Evolutionary conservation across 2,797 vertebrate genomes (phyloP).

Genomic region (Scleropages formosus): DNA sequence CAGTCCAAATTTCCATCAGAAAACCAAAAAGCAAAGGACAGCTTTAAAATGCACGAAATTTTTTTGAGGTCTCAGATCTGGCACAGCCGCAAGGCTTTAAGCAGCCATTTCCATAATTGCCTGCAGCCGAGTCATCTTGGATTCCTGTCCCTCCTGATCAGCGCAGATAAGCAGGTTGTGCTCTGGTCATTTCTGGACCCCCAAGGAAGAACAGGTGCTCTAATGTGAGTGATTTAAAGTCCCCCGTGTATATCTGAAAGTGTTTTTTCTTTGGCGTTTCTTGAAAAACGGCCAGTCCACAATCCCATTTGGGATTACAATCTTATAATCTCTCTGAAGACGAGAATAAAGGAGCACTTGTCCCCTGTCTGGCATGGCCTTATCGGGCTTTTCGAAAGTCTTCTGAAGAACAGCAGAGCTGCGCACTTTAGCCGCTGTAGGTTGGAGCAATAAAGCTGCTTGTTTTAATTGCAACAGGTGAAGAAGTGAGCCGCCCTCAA

Average conservation of each 20-base stretch:
- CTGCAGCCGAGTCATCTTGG: conserved; percentile 72
- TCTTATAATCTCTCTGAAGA: conserved; percentile 61
- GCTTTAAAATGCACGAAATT: conserved; percentile 25
- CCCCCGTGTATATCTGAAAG: conserved; percentile 43
- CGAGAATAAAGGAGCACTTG: conserved; percentile 61
- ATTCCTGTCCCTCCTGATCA: conserved; percentile 71
- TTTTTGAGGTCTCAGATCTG: conserved; percentile 51
- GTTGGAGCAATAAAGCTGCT: conserved; percentile 35
- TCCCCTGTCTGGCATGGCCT: conserved; percentile 55
- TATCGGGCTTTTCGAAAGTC: conserved; percentile 46
- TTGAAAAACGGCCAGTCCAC: conserved; percentile 55
- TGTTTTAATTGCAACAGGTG: background rate
- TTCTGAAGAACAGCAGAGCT: conserved; percentile 56
- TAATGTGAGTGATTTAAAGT: conserved; percentile 66
- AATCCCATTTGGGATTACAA: conserved; percentile 60
- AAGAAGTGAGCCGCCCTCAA: background rate
- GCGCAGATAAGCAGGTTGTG: conserved; percentile 65
- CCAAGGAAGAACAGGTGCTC: conserved; percentile 77
- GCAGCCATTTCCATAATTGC: conserved; percentile 73
- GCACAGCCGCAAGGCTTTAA: conserved; percentile 41
- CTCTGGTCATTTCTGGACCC: conserved; percentile 67
- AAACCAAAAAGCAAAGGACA: conserved; percentile 52
- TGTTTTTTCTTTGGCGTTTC: conserved; percentile 49
- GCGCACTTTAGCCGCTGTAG: conserved; percentile 38
- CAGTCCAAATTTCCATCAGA: conserved; percentile 49